Percentiles rank a stretch among this genome's conserved stretches.
Conservation (phyloP, 2,113 vertebrate genomes). For the Nicator chloris region DNA sequence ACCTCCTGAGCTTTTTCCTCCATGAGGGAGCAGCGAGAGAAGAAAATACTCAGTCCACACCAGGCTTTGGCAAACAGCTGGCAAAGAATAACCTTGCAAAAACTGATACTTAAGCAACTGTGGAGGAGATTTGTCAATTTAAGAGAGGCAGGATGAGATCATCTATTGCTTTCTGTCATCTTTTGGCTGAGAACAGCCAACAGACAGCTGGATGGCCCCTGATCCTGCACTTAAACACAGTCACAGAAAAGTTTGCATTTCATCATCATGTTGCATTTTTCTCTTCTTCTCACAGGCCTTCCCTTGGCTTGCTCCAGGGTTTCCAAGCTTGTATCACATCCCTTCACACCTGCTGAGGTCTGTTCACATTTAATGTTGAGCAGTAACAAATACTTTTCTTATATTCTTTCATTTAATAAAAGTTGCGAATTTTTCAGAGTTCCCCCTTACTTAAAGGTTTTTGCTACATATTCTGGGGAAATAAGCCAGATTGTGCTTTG, state of each 20-base stretch:
- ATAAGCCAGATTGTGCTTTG: neutral
- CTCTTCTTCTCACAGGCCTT: neutral
- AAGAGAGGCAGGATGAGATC: conserved; percentile 27
- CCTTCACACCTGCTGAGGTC: neutral
- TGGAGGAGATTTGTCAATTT: neutral
- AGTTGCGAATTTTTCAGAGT: neutral
- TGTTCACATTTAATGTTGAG: neutral
- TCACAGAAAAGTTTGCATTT: neutral
- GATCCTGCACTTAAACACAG: neutral
- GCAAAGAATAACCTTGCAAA: neutral
- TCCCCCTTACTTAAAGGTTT: neutral
- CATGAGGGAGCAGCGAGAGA: neutral
- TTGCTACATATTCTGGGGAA: neutral
- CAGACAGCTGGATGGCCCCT: neutral
- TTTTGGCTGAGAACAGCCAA: neutral
- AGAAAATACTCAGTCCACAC: neutral
- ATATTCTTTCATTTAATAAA: neutral
- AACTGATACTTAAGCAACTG: neutral
- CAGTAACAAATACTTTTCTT: neutral
- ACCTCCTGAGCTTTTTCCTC: neutral
- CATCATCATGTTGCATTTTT: conserved; percentile 12
- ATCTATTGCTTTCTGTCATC: neutral
- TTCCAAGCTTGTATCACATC: conserved; percentile 1
- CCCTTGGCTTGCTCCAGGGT: neutral
- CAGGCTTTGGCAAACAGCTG: conserved; percentile 7